Evolutionary conservation across 2,888 invertebrate genomes (phyloP).

Genomic region (Eupithecia centaureata): DNA sequence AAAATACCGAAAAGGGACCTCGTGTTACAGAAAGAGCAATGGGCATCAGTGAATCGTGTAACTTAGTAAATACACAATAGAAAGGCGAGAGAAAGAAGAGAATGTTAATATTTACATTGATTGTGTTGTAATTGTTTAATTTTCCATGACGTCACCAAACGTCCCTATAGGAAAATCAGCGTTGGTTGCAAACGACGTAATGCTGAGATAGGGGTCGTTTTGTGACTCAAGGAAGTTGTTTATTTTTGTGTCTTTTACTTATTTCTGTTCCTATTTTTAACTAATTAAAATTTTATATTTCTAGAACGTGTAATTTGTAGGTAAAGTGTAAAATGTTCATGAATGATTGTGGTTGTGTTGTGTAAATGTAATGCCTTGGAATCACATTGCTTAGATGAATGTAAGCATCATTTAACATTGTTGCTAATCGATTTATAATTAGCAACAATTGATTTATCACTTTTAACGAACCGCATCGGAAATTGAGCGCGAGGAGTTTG

Average conservation of each 20-base stretch:
- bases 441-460: background rate
- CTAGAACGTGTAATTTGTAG: too few relatives aligned
- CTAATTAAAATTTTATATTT: too few relatives aligned
- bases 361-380: constrained; percentile 42
- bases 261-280: too few relatives aligned
- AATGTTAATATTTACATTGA: constrained; percentile 55
- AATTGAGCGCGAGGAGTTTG: background rate
- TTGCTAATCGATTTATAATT: constrained; percentile 1
- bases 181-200: too few relatives aligned
- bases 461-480: constrained; percentile 1
- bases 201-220: too few relatives aligned
- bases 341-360: constrained; percentile 39
- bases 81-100: constrained; percentile 54
- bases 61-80: constrained; percentile 54
- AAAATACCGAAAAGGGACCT: background rate
- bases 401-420: constrained; percentile 1
- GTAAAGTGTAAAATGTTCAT: constrained; percentile 45
- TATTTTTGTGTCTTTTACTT: too few relatives aligned
- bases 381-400: constrained; percentile 44
- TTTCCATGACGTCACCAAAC: too few relatives aligned
- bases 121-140: too few relatives aligned
- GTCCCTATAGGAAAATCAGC: too few relatives aligned
- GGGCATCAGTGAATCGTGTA: constrained; percentile 23
- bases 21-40: constrained; percentile 13
- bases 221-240: too few relatives aligned